phyloP scores from a whole-genome alignment of 2,113 vertebrate species.

The Actenoides hombroni region DNA sequence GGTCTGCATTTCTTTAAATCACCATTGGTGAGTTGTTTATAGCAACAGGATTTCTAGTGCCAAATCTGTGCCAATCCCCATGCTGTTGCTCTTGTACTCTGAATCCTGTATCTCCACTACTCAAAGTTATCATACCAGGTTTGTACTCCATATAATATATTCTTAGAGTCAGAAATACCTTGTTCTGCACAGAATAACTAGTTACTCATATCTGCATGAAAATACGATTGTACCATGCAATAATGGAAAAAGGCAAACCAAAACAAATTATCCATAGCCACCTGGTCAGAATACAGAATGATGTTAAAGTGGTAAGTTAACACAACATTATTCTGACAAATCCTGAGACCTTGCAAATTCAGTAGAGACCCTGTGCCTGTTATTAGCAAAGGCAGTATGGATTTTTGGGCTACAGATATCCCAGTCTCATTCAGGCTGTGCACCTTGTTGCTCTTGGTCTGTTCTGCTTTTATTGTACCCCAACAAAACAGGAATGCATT shows the following conservation, averaged over 20 bases:
- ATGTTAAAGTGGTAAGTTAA: not conserved
- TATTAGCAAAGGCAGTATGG: not conserved
- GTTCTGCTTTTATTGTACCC: not conserved
- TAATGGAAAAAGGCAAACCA: not conserved
- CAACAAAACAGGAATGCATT: not conserved
- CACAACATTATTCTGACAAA: not conserved
- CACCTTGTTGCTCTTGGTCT: not conserved
- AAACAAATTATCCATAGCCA: not conserved
- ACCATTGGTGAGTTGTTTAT: not conserved
- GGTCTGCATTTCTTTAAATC: not conserved
- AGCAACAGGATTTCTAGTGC: not conserved
- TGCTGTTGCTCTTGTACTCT: not conserved
- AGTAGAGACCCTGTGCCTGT: not conserved
- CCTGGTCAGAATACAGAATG: not conserved
- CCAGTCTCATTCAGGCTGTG: not conserved
- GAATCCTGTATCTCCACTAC: not conserved
- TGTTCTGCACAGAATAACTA: not conserved
- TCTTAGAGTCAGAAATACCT: not conserved
- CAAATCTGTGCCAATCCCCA: not conserved
- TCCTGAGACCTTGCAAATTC: not conserved
- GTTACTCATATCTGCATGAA: not conserved
- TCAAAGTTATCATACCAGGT: not conserved
- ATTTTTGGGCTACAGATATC: not conserved
- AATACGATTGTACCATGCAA: not conserved
- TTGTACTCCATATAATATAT: not conserved